These are phyloP conservation scores for Dinocampus coccinellae DNA, from an alignment of 2,888 invertebrate species.

Conservation along the genomic window DNA sequence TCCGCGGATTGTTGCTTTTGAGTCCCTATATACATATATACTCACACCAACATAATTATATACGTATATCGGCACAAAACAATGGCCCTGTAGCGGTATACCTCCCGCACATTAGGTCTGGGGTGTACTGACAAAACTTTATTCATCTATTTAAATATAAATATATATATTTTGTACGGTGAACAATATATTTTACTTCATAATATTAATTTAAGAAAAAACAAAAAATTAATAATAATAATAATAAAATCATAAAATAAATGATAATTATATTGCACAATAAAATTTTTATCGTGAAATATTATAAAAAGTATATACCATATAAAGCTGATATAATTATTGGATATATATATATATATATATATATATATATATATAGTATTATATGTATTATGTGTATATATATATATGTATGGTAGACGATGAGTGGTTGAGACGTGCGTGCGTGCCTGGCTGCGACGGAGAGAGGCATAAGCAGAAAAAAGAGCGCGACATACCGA, in stretches of 20 bases:
- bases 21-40: conserved; percentile 24
- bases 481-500: conserved; percentile 43
- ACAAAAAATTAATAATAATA: not conserved
- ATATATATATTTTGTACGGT: not conserved
- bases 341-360: not conserved
- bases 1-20: conserved; percentile 29
- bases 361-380: not conserved
- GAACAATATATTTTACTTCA: no score
- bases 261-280: not conserved
- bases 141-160: not conserved
- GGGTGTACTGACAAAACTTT: conserved; percentile 62
- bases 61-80: conserved; percentile 63
- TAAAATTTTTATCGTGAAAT: conserved; percentile 6
- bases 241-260: not conserved
- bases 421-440: conserved; percentile 25
- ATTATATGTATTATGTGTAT: not conserved
- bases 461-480: conserved; percentile 41
- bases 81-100: conserved; percentile 67
- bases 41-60: not conserved
- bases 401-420: not conserved
- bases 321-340: not conserved
- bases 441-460: conserved; percentile 30
- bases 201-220: not conserved
- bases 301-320: not conserved
- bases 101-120: conserved; percentile 57